Evolutionary conservation across 37 sponge, comb jelly and placozoan genomes (phyloP).

Genomic region (Ianthella basta): DNA sequence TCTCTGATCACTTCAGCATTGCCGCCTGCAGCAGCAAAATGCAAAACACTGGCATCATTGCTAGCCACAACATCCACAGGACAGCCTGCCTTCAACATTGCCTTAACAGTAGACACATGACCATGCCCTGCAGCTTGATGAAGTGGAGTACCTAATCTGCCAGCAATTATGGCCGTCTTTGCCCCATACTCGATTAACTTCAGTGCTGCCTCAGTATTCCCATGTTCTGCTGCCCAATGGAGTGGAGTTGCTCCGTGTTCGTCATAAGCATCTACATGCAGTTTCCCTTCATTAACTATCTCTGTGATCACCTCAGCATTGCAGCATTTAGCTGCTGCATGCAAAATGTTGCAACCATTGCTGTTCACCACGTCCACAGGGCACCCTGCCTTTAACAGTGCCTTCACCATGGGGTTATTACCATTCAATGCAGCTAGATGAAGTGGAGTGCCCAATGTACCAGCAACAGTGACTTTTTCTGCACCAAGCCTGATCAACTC

Average conservation of each 20-base stretch:
- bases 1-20: background rate
- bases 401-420: no score
- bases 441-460: no score
- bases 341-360: no score
- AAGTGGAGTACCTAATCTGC: background rate
- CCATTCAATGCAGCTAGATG: no score
- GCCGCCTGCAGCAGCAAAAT: conserved; percentile 14
- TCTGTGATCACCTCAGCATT: no score
- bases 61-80: background rate
- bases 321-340: no score
- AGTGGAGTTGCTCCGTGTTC: conserved; percentile 11
- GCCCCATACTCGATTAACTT: background rate
- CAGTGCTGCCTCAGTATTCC: background rate
- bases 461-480: no score
- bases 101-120: background rate
- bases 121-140: background rate
- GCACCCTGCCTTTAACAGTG: no score
- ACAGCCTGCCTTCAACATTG: conserved; percentile 3
- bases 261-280: background rate
- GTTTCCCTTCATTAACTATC: background rate
- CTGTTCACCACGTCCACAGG: no score
- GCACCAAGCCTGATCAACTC: no score
- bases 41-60: background rate
- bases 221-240: background rate
- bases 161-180: background rate